Percentiles rank a stretch among this genome's conserved stretches.
Conservation (phyloP, 2,797 vertebrate species). For the Pangasius sanitwongsei region DNA sequence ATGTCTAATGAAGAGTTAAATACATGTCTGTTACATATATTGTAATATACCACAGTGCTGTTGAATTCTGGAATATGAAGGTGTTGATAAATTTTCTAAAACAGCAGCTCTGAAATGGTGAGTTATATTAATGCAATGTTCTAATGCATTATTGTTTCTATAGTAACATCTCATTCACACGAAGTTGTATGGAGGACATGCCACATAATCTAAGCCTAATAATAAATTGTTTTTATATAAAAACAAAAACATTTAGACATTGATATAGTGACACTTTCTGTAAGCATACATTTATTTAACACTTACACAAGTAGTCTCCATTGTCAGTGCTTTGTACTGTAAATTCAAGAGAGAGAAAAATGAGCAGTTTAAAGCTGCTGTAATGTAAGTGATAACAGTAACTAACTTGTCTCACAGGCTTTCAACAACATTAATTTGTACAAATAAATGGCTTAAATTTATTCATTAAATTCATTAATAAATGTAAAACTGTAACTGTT, state of each 20-base stretch:
- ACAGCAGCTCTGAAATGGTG: not conserved
- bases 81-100: not conserved
- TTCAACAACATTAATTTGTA: not conserved
- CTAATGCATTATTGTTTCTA: not conserved
- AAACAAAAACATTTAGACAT: not conserved
- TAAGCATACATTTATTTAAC: not conserved
- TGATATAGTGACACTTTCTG: not conserved
- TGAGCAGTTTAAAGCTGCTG: not conserved
- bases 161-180: not conserved
- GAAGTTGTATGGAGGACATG: not conserved
- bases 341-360: not conserved
- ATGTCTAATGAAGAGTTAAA: not conserved
- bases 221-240: not conserved
- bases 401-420: not conserved
- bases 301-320: not conserved
- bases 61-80: not conserved
- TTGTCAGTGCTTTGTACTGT: not conserved
- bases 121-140: not conserved
- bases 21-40: not conserved
- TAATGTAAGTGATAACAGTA: not conserved
- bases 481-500: not conserved
- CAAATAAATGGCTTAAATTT: not conserved
- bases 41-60: too few species aligned
- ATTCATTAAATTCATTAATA: not conserved
- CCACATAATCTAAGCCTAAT: not conserved